phyloP scores from a whole-genome alignment of 2,113 vertebrate genomes.

The Cygnus atratus region DNA sequence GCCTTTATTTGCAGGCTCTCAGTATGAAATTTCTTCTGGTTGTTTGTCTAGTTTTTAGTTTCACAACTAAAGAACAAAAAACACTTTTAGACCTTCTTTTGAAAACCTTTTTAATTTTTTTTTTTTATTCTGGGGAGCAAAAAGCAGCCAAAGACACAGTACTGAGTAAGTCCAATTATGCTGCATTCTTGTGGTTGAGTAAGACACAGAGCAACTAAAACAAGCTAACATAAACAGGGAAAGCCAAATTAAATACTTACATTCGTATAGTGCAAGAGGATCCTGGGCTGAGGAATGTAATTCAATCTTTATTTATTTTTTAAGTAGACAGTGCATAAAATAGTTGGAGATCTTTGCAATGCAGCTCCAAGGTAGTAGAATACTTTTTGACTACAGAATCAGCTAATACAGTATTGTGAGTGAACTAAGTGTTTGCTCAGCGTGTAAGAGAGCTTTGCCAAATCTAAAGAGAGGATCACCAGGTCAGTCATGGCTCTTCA shows the following conservation, averaged over 20 bases:
- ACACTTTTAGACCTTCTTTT: conserved; percentile 44
- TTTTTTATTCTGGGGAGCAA: conserved; percentile 14
- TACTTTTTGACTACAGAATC: not conserved
- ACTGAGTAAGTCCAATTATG: conserved; percentile 60
- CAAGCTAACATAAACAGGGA: conserved; percentile 68
- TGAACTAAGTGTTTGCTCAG: conserved; percentile 12
- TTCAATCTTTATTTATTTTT: conserved; percentile 62
- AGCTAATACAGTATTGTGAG: not conserved
- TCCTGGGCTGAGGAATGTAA: conserved; percentile 60
- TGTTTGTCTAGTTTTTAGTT: conserved; percentile 66
- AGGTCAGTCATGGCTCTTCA: conserved; percentile 18
- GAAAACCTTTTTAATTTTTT: not conserved
- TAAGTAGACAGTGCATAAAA: conserved; percentile 47
- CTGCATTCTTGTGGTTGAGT: conserved; percentile 62
- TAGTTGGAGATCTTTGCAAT: conserved; percentile 17
- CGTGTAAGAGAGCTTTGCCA: not conserved
- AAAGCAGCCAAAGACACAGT: conserved; percentile 63
- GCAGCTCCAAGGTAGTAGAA: not conserved
- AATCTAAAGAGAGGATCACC: conserved; percentile 18
- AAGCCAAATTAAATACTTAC: conserved; percentile 72
- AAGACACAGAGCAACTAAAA: conserved; percentile 67
- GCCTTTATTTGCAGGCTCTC: conserved; percentile 39
- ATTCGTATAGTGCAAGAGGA: conserved; percentile 62
- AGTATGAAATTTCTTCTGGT: conserved; percentile 41
- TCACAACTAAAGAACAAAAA: conserved; percentile 69